These are phyloP conservation scores for Cantharis nigra DNA, from an alignment of 2,888 invertebrate species.

Conservation along the genomic window DNA sequence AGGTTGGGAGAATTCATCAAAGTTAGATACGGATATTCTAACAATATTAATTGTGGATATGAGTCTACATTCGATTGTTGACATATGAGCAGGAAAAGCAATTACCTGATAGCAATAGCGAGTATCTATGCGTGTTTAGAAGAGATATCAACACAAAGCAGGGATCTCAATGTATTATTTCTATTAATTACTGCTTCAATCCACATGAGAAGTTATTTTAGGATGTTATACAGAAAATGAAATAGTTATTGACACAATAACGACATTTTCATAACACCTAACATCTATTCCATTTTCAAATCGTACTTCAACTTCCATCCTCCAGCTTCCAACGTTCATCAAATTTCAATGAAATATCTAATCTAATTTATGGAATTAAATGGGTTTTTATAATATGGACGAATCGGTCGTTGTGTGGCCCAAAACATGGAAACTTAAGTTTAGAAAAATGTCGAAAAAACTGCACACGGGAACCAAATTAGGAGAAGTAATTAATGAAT, in stretches of 20 bases:
- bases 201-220: constrained; percentile 33
- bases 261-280: constrained; percentile 4
- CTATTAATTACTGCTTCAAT: constrained; percentile 32
- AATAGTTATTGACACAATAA: constrained; percentile 23
- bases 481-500: background rate
- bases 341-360: background rate
- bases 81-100: constrained; percentile 37
- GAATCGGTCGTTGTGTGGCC: background rate
- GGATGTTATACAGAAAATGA: constrained; percentile 21
- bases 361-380: background rate
- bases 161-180: constrained; percentile 33
- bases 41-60: constrained; percentile 39
- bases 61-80: constrained; percentile 38
- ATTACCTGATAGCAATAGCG: constrained; percentile 38
- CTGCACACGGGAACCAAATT: background rate
- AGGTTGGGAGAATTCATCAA: constrained; percentile 18
- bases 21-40: constrained; percentile 34
- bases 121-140: constrained; percentile 38
- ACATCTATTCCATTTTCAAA: background rate
- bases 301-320: background rate
- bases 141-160: constrained; percentile 36
- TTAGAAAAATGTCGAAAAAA: background rate
- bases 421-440: background rate
- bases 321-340: background rate
- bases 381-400: background rate